Percentiles rank a stretch among this genome's conserved stretches.
phyloP scores from a whole-genome alignment of 2,888 invertebrate genomes.

The Chydorus sphaericus region DNA sequence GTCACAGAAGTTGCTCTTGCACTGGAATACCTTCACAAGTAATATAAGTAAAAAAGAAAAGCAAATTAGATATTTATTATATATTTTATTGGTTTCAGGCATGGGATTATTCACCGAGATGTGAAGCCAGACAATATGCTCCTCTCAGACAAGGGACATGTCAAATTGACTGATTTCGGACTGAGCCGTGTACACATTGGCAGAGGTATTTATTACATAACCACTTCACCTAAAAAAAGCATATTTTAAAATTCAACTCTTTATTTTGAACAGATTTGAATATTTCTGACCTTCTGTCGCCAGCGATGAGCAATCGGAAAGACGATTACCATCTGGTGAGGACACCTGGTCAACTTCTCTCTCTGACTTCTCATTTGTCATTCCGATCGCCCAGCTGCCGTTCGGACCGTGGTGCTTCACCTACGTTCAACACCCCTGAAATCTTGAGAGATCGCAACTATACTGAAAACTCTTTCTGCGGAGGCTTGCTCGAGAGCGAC shows the following conservation, averaged over 20 bases:
- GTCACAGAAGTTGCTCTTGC: slow-evolving; percentile 78
- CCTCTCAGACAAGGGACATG: slow-evolving; percentile 70
- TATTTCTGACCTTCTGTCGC: slow-evolving; percentile 68
- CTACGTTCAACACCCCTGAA: background rate
- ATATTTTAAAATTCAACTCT: background rate
- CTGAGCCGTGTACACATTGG: slow-evolving; percentile 67
- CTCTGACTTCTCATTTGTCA: slow-evolving; percentile 73
- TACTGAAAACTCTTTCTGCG: background rate
- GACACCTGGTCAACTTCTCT: slow-evolving; percentile 83
- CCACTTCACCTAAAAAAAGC: too few species aligned
- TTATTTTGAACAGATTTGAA: slow-evolving; percentile 47
- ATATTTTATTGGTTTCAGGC: slow-evolving; percentile 29
- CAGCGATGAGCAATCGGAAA: slow-evolving; percentile 32
- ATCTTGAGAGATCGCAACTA: background rate
- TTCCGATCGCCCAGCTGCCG: slow-evolving; percentile 40
- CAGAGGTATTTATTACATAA: too few species aligned
- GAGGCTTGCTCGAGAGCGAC: background rate
- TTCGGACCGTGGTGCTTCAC: background rate
- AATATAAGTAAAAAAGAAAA: too few species aligned
- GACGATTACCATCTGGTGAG: slow-evolving; percentile 37
- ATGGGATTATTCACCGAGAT: slow-evolving; percentile 77
- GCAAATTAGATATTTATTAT: background rate
- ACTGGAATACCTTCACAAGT: slow-evolving; percentile 71
- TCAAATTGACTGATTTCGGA: slow-evolving; percentile 92
- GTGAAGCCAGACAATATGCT: slow-evolving; percentile 96